These are phyloP conservation scores for Todiramphus saurophagus DNA, from an alignment of 2,113 vertebrate species.

Conservation along the genomic window DNA sequence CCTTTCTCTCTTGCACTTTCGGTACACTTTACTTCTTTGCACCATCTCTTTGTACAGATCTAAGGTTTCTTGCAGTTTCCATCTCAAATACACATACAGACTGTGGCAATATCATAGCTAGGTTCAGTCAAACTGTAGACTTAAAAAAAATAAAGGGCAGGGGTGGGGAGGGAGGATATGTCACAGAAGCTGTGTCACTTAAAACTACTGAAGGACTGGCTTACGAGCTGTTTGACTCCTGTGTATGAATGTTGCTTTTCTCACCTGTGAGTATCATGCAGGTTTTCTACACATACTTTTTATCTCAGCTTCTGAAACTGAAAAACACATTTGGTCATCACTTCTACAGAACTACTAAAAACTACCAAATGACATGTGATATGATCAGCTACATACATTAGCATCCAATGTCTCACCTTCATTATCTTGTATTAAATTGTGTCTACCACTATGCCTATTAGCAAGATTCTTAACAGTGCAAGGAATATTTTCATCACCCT, in stretches of 20 bases:
- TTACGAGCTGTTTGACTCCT: background rate
- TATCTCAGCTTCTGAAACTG: background rate
- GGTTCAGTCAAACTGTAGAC: background rate
- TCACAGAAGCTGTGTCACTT: background rate
- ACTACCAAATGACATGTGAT: background rate
- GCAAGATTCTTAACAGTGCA: background rate
- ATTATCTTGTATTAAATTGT: background rate
- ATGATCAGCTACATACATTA: background rate
- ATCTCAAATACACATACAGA: fast-evolving
- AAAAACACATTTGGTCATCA: background rate
- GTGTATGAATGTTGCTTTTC: background rate
- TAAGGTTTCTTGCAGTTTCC: background rate
- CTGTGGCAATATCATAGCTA: background rate
- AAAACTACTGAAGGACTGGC: background rate
- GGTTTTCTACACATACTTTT: background rate
- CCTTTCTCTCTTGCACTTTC: background rate
- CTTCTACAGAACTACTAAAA: background rate
- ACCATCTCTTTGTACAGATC: background rate
- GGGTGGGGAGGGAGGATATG: background rate
- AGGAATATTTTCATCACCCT: background rate
- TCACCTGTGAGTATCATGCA: background rate
- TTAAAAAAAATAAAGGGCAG: background rate
- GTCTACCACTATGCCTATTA: background rate
- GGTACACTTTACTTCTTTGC: background rate
- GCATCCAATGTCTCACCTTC: background rate